Base-by-base conservation (phyloP, 2,797 vertebrate species). In the Takifugu ocellatus region DNA sequence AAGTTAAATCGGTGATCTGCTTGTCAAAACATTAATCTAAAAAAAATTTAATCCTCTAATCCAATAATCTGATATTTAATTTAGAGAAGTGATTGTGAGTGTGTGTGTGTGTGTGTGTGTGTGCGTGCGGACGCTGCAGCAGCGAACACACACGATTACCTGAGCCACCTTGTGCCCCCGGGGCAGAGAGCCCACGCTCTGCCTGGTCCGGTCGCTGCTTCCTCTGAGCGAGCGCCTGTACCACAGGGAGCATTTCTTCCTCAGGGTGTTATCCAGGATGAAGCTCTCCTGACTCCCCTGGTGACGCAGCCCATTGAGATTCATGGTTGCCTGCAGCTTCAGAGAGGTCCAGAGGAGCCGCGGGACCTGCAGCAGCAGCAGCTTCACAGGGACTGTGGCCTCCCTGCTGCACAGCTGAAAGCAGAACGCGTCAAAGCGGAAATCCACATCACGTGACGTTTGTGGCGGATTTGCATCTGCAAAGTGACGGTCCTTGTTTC, bases 381-480 rank as follows among this genome's bases (percentile, higher is more conserved):
- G 44, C 58, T 54, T 62, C 25, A 51, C 16, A 51, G 67, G 64
- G 68, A 68, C 64, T 85, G 70, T 74, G 79, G 50, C 1, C 17
- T 10, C 8, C 16, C 63, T 5, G 50, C 76, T 51, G 70, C 43
- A 61, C 49, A 68, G 69, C 82, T 42, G 26, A 51, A 68, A 73
- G 61, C 31, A 58, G 60, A 67, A 72, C 71, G 89, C 74, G 57
- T 62, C 75, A 84, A 72, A 77, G 72, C 87, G 91, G 92, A 94
- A 92, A 89, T 87, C 68, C 66, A 56, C 10, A 48, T 83, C 95
- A 95, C 68, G 91, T 95, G 94, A 95, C 51, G 62, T 58, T 51
- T 84, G 87, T 81, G 91, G 92, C 77, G 84, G 84, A 91, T 72
- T 74, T 83, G 79, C 78, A 79, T 83, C 36, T 81, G 83, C 79